These are phyloP conservation scores for Bombylius major DNA, from an alignment of 2,888 invertebrate genomes.

Conservation along the genomic window DNA sequence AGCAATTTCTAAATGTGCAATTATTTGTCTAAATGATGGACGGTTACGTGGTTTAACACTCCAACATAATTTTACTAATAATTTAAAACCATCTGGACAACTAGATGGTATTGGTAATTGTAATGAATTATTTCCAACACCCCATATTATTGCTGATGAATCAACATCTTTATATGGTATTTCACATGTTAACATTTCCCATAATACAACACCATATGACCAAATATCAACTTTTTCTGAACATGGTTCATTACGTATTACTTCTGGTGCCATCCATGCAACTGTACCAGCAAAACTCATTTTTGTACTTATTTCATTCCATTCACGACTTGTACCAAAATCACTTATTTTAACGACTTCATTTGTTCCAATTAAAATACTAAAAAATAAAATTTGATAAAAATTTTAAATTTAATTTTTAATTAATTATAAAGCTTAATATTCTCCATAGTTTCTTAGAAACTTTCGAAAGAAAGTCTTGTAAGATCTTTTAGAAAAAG, in stretches of 20 bases:
- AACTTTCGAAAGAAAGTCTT: no score
- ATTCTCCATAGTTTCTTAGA: background rate
- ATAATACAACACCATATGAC: conserved; percentile 96
- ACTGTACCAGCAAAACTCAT: conserved; percentile 99
- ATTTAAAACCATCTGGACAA: conserved; percentile 77
- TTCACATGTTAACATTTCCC: conserved; percentile 94
- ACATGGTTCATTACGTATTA: conserved; percentile 91
- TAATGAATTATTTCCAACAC: conserved; percentile 89
- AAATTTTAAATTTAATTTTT: background rate
- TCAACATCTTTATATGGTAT: conserved; percentile 90
- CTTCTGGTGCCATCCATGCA: conserved; percentile 99
- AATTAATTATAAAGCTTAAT: background rate
- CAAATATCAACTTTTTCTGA: conserved; percentile 97
- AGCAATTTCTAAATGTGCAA: conserved; percentile 84
- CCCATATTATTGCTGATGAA: conserved; percentile 95
- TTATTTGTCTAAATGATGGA: conserved; percentile 81
- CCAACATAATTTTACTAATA: conserved; percentile 88
- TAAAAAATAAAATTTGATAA: conserved; percentile 31
- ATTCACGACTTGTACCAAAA: conserved; percentile 91
- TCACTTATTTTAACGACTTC: conserved; percentile 90
- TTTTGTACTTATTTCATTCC: conserved; percentile 87
- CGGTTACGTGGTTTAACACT: conserved; percentile 78
- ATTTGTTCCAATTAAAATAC: conserved; percentile 71
- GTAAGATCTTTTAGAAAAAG: no score
- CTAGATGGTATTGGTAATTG: conserved; percentile 82